Evolutionary conservation across 2,797 vertebrate species (phyloP).

Genomic region (Smutsia temminckii): DNA sequence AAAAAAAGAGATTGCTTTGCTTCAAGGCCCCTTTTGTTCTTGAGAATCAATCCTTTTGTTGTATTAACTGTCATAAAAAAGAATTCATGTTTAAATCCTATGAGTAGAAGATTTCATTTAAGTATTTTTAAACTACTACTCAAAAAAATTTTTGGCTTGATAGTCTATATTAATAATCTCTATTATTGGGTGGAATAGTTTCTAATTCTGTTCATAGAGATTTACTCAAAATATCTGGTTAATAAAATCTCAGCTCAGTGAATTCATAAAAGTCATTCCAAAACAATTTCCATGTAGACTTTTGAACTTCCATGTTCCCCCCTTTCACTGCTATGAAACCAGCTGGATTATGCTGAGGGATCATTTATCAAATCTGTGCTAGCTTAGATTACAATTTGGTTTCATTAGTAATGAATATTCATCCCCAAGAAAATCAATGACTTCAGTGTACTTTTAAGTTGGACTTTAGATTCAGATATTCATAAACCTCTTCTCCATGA

Average conservation of each 20-base stretch:
- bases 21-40: neutral
- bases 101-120: neutral
- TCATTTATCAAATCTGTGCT: neutral
- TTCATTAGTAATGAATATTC: neutral
- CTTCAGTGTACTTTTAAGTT: neutral
- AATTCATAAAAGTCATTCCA: neutral
- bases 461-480: neutral
- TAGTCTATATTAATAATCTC: neutral
- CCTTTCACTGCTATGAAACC: neutral
- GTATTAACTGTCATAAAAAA: neutral
- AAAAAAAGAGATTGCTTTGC: neutral
- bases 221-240: neutral
- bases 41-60: neutral
- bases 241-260: neutral
- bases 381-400: neutral
- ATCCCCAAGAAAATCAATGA: neutral
- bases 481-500: neutral
- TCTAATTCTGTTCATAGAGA: neutral
- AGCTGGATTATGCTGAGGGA: neutral
- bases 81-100: neutral
- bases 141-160: neutral
- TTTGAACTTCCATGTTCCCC: neutral
- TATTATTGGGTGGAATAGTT: neutral
- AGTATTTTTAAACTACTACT: neutral
- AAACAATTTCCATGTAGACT: neutral